Evolutionary conservation across 2,797 vertebrate species (phyloP).

Genomic region (Falco rusticolus): DNA sequence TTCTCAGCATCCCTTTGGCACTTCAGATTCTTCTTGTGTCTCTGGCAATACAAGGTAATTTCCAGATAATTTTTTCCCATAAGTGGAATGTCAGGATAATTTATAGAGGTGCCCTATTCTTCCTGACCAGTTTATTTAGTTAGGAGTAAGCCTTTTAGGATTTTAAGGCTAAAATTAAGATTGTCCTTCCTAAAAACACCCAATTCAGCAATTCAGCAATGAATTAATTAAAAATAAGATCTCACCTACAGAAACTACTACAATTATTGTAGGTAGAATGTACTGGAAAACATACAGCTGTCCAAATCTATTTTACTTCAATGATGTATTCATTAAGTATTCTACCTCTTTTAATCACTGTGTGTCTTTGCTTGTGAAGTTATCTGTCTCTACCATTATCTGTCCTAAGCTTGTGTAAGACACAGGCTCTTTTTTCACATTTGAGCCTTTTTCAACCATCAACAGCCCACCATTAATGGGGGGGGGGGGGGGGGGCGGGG

Average conservation of each 20-base stretch:
- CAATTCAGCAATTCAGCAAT: constrained; percentile 19
- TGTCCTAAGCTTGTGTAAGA: neutral
- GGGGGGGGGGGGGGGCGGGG: rapidly evolving
- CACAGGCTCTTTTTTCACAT: neutral
- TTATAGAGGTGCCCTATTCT: constrained; percentile 49
- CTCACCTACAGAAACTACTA: neutral
- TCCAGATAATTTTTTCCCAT: constrained; percentile 48
- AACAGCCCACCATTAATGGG: neutral
- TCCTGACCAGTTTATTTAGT: constrained; percentile 24
- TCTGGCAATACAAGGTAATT: constrained; percentile 44
- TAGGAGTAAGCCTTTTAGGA: constrained; percentile 1
- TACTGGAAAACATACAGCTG: neutral
- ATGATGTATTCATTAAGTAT: neutral
- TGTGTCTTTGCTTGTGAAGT: neutral
- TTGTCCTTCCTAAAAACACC: constrained; percentile 13
- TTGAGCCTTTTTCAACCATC: neutral
- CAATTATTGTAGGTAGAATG: neutral
- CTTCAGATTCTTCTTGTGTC: constrained; percentile 16
- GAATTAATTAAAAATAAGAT: constrained; percentile 39
- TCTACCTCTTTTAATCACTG: constrained; percentile 14
- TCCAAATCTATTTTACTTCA: neutral
- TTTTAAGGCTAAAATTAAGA: constrained; percentile 44
- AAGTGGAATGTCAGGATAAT: constrained; percentile 61
- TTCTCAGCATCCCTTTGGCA: neutral
- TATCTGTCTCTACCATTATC: neutral